A percentile compares a stretch with the other conserved stretches of the same genome.
These are phyloP conservation scores for Augochlorella aurata DNA, from an alignment of 2,888 invertebrate species.

Conservation along the genomic window DNA sequence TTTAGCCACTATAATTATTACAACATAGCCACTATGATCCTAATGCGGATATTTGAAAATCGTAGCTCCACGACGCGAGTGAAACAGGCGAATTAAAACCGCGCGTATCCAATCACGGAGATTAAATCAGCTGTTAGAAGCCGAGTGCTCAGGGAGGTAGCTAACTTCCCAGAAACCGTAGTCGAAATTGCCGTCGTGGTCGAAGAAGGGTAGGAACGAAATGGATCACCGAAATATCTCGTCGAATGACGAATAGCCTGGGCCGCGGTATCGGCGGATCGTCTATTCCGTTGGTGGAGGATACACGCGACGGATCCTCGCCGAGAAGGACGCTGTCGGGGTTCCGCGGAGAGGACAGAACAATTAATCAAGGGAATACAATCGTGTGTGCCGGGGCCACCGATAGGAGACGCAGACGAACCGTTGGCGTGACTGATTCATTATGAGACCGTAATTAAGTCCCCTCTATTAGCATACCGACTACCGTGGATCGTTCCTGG, in stretches of 20 bases:
- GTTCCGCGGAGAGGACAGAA: constrained; percentile 47
- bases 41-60: too few relatives aligned
- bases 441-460: constrained; percentile 78
- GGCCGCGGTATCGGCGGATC: constrained; percentile 42
- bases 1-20: too few relatives aligned
- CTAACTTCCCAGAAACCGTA: too few relatives aligned
- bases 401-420: constrained; percentile 22
- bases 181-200: neutral
- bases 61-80: too few relatives aligned
- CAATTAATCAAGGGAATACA: constrained; percentile 74
- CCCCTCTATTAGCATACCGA: constrained; percentile 76
- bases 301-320: constrained; percentile 38
- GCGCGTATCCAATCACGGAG: too few relatives aligned
- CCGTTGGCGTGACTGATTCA: constrained; percentile 76
- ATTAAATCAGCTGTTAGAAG: too few relatives aligned
- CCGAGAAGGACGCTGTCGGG: constrained; percentile 23
- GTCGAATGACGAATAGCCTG: constrained; percentile 54
- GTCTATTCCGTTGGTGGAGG: constrained; percentile 27
- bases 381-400: constrained; percentile 57
- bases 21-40: too few relatives aligned
- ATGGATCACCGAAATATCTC: constrained; percentile 42
- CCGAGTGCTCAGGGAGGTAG: too few relatives aligned
- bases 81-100: too few relatives aligned
- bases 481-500: constrained; percentile 47
- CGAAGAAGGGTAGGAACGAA: neutral